A percentile compares a stretch with the other conserved stretches of the same genome.
phyloP scores from a whole-genome alignment of 2,797 vertebrate genomes.

The Chelmon rostratus region DNA sequence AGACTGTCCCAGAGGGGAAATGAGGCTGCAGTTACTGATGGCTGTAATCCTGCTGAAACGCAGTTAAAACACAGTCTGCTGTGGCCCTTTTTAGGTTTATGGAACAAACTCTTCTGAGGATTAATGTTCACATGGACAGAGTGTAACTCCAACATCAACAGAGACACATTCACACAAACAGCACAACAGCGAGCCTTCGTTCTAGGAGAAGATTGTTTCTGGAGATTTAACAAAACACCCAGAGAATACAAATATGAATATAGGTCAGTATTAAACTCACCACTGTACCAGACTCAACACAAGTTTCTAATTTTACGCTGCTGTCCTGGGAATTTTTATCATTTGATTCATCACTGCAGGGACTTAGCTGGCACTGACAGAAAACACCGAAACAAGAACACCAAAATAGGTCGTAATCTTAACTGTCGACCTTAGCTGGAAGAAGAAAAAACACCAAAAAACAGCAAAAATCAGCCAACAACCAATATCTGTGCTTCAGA shows the following conservation, averaged over 20 bases:
- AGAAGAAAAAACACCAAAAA: background rate
- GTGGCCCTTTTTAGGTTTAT: constrained; percentile 72
- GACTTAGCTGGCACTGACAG: background rate
- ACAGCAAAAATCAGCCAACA: background rate
- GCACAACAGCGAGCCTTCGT: background rate
- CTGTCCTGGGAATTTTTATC: background rate
- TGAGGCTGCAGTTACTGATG: constrained; percentile 49
- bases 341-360: background rate
- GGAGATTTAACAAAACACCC: too few relatives aligned
- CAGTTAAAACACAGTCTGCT: constrained; percentile 66
- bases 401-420: background rate
- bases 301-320: background rate
- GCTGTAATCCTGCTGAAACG: constrained; percentile 64
- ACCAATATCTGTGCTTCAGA: background rate
- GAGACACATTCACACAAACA: background rate
- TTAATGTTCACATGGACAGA: constrained; percentile 56
- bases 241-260: background rate
- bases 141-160: constrained; percentile 36
- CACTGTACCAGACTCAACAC: background rate
- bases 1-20: constrained; percentile 4
- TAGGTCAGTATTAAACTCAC: constrained; percentile 25
- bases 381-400: too few relatives aligned
- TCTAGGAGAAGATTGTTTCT: too few relatives aligned
- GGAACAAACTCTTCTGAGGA: constrained; percentile 73
- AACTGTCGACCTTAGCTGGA: background rate